These are phyloP conservation scores for Metallyticus violacea DNA, from an alignment of 2,888 invertebrate genomes.

Conservation along the genomic window DNA sequence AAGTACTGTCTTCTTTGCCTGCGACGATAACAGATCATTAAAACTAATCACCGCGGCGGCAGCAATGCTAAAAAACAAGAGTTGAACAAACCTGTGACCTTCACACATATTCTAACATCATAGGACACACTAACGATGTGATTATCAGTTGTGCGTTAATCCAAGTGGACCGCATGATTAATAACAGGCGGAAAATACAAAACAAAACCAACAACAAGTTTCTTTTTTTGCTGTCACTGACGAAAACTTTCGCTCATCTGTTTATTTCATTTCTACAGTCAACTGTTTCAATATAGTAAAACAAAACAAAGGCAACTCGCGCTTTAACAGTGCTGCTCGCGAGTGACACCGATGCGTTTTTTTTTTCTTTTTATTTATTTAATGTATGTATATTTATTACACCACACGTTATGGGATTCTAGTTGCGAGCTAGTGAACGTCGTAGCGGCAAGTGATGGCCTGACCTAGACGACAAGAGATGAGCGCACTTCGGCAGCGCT, in stretches of 20 bases:
- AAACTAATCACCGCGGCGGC: background rate
- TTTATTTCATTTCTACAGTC: background rate
- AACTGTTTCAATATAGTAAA: background rate
- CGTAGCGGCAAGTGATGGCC: conserved; percentile 19
- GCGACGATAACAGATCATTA: background rate
- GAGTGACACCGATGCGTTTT: background rate
- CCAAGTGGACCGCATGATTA: background rate
- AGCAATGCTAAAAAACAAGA: background rate
- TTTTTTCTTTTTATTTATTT: background rate
- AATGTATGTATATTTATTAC: background rate
- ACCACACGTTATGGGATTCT: background rate
- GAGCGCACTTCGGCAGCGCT: conserved; percentile 17
- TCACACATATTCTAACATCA: conserved; percentile 15
- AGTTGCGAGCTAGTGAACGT: background rate
- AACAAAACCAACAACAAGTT: background rate
- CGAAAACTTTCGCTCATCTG: background rate
- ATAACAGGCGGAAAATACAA: background rate
- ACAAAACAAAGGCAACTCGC: background rate
- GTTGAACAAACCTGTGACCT: conserved; percentile 20
- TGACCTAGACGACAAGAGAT: conserved; percentile 23
- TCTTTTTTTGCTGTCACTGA: background rate
- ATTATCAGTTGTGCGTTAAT: background rate
- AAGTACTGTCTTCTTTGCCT: no score
- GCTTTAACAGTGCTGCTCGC: background rate
- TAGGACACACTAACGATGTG: background rate